Evolutionary conservation across 1,140 invertebrate species (phyloP).

Genomic region (Pseudobourletiella spinata): DNA sequence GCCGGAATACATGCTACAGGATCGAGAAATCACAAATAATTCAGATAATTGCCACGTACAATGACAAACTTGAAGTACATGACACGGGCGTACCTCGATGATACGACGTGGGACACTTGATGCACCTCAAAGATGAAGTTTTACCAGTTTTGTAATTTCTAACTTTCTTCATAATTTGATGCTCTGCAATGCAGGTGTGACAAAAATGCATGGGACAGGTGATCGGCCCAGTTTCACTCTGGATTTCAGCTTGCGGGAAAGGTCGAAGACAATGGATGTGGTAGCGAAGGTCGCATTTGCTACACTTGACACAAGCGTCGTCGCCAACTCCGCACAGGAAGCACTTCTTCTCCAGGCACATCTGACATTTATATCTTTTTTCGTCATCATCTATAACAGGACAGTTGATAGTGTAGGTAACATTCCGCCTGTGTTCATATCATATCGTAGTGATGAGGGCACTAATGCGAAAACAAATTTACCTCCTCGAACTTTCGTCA

Average conservation of each 20-base stretch:
- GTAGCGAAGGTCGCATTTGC: conserved; percentile 20
- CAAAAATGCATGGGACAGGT: conserved; percentile 32
- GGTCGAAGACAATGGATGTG: conserved; percentile 17
- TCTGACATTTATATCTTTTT: conserved; percentile 15
- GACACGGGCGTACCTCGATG: conserved; percentile 30
- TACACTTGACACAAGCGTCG: conserved; percentile 14
- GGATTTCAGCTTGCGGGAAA: conserved; percentile 28
- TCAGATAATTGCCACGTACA: no score
- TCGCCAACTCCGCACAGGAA: conserved; percentile 18
- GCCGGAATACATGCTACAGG: conserved; percentile 29
- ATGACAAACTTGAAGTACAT: no score
- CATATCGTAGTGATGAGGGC: no score
- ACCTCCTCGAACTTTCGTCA: not conserved
- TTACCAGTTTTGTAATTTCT: conserved; percentile 13
- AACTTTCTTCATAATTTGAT: conserved; percentile 13
- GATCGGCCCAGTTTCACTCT: conserved; percentile 10
- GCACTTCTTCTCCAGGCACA: conserved; percentile 13
- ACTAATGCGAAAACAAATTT: no score
- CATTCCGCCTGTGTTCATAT: no score
- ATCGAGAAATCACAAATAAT: not conserved
- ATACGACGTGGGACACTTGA: conserved; percentile 20
- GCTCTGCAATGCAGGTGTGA: conserved; percentile 28
- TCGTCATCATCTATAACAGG: not conserved
- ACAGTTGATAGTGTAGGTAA: no score
- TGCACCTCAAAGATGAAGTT: conserved; percentile 8